Evolutionary conservation across 2,113 vertebrate genomes (phyloP).

Genomic region (Hemichromis elongatus): DNA sequence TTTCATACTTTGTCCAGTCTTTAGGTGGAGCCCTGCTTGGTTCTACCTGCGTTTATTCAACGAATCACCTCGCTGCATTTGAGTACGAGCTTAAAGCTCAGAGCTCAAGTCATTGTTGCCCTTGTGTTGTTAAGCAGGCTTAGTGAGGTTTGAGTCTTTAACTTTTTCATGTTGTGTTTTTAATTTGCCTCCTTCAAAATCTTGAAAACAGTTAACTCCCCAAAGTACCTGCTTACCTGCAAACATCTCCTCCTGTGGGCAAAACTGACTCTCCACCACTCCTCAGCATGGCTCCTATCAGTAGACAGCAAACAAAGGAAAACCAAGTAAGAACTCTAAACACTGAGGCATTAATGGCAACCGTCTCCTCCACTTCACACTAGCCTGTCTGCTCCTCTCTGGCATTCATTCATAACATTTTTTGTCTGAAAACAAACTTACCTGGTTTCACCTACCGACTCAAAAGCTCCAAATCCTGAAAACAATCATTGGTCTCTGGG

Average conservation of each 20-base stretch:
- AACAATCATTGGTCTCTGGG: not conserved
- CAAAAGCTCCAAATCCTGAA: not conserved
- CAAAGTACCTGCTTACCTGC: not conserved
- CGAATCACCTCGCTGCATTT: not conserved
- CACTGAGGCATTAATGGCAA: not conserved
- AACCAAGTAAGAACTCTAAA: not conserved
- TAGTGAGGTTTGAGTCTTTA: not conserved
- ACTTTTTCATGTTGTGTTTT: not conserved
- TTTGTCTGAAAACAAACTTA: not conserved
- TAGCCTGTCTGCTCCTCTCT: not conserved
- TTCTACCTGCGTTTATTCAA: not conserved
- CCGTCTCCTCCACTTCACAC: not conserved
- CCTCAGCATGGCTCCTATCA: not conserved
- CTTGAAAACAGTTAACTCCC: not conserved
- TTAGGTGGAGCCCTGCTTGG: not conserved
- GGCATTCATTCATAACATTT: not conserved
- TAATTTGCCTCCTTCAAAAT: not conserved
- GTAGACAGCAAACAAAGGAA: not conserved
- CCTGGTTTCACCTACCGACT: not conserved
- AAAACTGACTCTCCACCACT: not conserved
- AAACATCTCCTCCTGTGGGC: not conserved
- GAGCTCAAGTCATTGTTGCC: not conserved
- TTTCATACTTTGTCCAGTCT: not conserved
- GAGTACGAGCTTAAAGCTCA: not conserved
- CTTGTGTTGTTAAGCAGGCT: not conserved